These are phyloP conservation scores for Meteorus sp. DNA, from an alignment of 1,140 invertebrate genomes.

Conservation along the genomic window DNA sequence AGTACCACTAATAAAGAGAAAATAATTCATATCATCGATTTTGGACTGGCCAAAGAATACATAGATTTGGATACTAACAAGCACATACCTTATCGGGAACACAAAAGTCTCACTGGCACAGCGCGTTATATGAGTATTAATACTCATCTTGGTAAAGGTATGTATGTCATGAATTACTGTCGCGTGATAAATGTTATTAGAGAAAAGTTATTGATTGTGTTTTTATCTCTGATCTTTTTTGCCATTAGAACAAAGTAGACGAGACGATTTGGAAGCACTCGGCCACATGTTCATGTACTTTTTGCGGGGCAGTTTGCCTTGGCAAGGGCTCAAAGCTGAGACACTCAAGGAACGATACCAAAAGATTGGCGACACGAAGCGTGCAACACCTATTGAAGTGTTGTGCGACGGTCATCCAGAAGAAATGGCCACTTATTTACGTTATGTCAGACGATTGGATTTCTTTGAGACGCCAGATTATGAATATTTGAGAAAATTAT, in stretches of 20 bases:
- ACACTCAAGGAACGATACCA: conserved; percentile 99
- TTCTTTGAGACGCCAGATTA: conserved; percentile 99
- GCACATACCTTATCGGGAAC: conserved; percentile 99
- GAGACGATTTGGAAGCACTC: conserved; percentile 98
- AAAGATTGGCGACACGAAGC: conserved; percentile 99
- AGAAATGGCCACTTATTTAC: conserved; percentile 95
- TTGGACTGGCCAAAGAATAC: conserved; percentile 99
- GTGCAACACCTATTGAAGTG: conserved; percentile 95
- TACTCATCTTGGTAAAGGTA: conserved; percentile 98
- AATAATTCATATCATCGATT: conserved; percentile 99
- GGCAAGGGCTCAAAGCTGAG: conserved; percentile 99
- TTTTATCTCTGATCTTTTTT: no score
- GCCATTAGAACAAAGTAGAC: conserved; percentile 89
- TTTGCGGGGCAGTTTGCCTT: conserved; percentile 95
- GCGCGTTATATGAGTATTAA: conserved; percentile 99
- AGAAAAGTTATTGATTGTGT: no score
- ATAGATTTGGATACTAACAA: conserved; percentile 99
- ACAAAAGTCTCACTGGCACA: conserved; percentile 97
- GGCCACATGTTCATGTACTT: conserved; percentile 99
- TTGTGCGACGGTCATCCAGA: conserved; percentile 98
- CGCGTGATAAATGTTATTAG: no score
- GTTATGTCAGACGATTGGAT: conserved; percentile 95
- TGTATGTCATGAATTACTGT: conserved; percentile 30
- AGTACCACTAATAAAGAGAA: conserved; percentile 97
- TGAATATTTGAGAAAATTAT: conserved; percentile 94